Evolutionary conservation across 2,888 invertebrate species (phyloP), one percentile per base, ranked within the genome.

Genomic region (Hydraecia micacea): DNA sequence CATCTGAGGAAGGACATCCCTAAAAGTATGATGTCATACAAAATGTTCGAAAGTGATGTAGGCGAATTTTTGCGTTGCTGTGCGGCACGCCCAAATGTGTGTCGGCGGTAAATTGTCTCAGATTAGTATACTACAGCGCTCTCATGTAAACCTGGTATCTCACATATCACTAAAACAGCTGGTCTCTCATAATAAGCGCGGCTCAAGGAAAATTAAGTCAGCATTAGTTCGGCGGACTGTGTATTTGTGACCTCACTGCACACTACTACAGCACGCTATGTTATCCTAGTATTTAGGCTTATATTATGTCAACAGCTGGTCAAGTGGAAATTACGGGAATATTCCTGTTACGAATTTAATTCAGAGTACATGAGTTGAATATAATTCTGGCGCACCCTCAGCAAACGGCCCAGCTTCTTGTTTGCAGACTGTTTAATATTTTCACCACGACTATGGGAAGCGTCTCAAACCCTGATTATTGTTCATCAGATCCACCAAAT

Each of bases 401-500:
- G 2, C 28, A 25, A 28, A 18, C 39, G 28, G 5, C 25, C 28
- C 39, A 73, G 42, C 18, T 58, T n/a, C 9, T 58, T 46, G 13
- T 46, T 58, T 32, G 32, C 46, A 46, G 13, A 46, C 58, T 46
- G 25, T 11, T 46, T 18, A 8, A 32, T 36, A 25, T 18, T 52
- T 76, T 46, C 18, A 60, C 46, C 28, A 39, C 6, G 9, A 58
- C 25, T 18, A 58, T 28, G 5, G 15, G 11, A 42, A 28, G 4
- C n/a, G 0, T 63, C 52, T 62, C 25, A 62, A 28, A 69, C 55
- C 9, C 46, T 36, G 1, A n/a, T 32, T 52, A 8, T 60, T 71
- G 8, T 25, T 13, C 85, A 82, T 4, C 93, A 97, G 96, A 95
- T 96, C 60, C 95, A 94, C 62, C 93, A 93, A 65, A 90, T 96